A percentile compares a stretch with the other conserved stretches of the same genome.
phyloP scores from a whole-genome alignment of 2,113 vertebrate species.

The Holacanthus passer region DNA sequence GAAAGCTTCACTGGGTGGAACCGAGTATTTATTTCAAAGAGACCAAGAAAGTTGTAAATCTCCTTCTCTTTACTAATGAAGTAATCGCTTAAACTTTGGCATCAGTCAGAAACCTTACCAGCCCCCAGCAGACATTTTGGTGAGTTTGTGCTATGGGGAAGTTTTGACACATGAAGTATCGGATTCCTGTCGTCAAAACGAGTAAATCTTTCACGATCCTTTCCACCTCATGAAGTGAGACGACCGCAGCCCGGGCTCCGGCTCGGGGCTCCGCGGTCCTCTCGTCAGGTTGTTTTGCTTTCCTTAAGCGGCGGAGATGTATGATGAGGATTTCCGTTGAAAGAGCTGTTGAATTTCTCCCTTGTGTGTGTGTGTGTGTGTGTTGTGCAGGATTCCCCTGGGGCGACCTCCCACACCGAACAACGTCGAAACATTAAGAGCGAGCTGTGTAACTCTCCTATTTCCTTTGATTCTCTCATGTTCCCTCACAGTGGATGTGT shows the following conservation, averaged over 20 bases:
- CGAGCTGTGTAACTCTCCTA: constrained; percentile 28
- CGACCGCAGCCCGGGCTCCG: constrained; percentile 9
- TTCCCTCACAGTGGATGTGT: constrained; percentile 9
- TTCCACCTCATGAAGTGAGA: constrained; percentile 37
- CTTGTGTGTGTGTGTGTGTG: too few relatives aligned
- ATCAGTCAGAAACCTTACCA: constrained; percentile 26
- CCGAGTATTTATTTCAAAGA: constrained; percentile 36
- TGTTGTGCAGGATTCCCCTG: constrained; percentile 46
- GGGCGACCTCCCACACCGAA: constrained; percentile 70
- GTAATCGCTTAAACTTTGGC: constrained; percentile 4
- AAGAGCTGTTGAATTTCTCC: constrained; percentile 71
- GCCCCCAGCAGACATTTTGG: not conserved
- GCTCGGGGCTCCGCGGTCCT: not conserved
- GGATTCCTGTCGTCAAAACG: constrained; percentile 52
- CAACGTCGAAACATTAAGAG: constrained; percentile 63
- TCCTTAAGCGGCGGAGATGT: constrained; percentile 62
- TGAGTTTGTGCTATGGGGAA: not conserved
- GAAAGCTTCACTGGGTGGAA: constrained; percentile 13
- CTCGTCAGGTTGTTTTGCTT: constrained; percentile 69
- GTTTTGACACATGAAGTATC: constrained; percentile 37
- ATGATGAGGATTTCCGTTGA: constrained; percentile 74
- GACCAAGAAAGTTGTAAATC: constrained; percentile 42
- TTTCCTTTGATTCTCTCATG: constrained; percentile 51
- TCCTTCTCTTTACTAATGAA: constrained; percentile 38
- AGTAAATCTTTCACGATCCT: constrained; percentile 56